Evolutionary conservation across 2,113 vertebrate genomes (phyloP).

Genomic region (Sorex araneus): DNA sequence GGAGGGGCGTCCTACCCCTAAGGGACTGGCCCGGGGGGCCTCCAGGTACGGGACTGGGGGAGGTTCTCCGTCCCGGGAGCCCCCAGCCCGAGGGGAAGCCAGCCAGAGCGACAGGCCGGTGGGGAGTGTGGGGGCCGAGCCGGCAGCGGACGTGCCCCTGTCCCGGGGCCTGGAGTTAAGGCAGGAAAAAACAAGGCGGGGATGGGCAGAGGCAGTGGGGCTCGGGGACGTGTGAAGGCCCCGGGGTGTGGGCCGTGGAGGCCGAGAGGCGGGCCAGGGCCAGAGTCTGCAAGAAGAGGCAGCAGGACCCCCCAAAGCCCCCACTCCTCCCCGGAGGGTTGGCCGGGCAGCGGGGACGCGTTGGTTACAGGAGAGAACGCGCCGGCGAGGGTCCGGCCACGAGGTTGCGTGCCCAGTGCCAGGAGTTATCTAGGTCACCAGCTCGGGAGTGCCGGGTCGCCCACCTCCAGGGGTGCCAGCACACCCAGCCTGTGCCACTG

Average conservation of each 20-base stretch:
- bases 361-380: neutral
- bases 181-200: neutral
- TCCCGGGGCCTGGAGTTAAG: neutral
- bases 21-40: no score
- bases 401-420: no score
- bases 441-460: neutral
- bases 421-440: neutral
- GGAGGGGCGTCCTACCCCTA: no score
- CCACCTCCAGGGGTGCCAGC: neutral
- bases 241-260: neutral
- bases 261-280: neutral
- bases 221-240: neutral
- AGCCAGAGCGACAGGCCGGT: no score
- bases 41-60: no score
- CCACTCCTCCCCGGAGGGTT: neutral
- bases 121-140: no score
- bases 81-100: no score
- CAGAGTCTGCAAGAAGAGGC: no score
- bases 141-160: neutral
- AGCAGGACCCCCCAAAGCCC: neutral
- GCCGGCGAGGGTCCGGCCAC: no score
- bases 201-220: neutral
- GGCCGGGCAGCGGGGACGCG: neutral
- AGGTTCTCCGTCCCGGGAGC: no score
- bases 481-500: rapidly evolving